Evolutionary conservation across 2,888 invertebrate species (phyloP).

Genomic region (Oithona nana): DNA sequence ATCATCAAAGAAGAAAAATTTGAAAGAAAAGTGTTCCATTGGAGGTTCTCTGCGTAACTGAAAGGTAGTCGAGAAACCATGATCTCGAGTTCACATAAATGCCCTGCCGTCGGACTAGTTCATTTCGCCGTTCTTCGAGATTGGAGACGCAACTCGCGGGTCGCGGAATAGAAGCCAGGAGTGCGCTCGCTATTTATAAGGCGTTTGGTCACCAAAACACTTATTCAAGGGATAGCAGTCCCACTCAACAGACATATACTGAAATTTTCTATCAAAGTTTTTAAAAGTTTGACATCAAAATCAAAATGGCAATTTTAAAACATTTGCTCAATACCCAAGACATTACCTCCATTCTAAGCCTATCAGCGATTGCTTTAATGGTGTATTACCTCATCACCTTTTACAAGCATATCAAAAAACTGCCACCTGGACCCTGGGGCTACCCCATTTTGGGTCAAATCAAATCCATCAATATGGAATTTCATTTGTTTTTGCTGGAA

Average conservation of each 20-base stretch:
- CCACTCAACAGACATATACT: not conserved
- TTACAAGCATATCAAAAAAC: not conserved
- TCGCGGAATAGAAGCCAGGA: too few species aligned
- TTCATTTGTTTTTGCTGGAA: slow-evolving; percentile 5
- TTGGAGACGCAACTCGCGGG: too few species aligned
- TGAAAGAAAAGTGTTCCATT: too few species aligned
- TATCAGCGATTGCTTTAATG: not conserved
- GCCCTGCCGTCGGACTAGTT: too few species aligned
- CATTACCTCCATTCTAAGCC: not conserved
- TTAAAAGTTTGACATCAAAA: not conserved
- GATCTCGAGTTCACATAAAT: too few species aligned
- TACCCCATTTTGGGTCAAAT: not conserved
- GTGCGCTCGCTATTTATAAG: too few species aligned
- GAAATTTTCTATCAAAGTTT: not conserved
- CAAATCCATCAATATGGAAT: not conserved
- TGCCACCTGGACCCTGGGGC: not conserved
- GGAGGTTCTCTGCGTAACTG: too few species aligned
- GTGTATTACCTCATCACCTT: not conserved
- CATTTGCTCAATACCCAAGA: not conserved
- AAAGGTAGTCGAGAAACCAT: too few species aligned
- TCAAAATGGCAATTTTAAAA: not conserved
- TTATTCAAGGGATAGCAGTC: not conserved
- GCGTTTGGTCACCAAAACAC: too few species aligned
- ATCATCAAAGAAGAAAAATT: too few species aligned
- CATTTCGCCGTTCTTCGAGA: too few species aligned